These are phyloP conservation scores for Drosophila nigritarsus DNA, from an alignment of 2,888 invertebrate species.

Conservation along the genomic window DNA sequence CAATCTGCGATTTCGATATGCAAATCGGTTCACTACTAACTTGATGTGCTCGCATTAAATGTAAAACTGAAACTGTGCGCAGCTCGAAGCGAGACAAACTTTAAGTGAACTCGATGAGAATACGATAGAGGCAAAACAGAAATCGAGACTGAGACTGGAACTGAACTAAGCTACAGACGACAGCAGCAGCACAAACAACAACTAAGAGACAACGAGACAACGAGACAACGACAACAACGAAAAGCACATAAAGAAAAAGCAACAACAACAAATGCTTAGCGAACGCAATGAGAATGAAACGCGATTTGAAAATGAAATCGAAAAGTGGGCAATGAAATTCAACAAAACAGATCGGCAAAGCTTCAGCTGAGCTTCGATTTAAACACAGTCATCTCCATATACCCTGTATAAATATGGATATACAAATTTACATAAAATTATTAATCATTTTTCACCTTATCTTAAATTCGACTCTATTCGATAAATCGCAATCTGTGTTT, in stretches of 20 bases:
- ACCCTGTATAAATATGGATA: conserved; percentile 8
- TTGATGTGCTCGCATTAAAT: conserved; percentile 69
- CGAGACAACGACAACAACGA: conserved; percentile 9
- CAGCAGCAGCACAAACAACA: neutral
- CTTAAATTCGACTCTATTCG: neutral
- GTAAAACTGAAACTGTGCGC: conserved; percentile 71
- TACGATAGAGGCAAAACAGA: conserved; percentile 27
- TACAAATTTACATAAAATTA: neutral
- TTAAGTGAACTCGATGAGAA: conserved; percentile 73
- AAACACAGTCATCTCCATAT: neutral
- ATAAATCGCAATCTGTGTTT: no score
- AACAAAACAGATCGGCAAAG: conserved; percentile 22
- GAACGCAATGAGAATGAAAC: conserved; percentile 58
- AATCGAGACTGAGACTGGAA: conserved; percentile 21
- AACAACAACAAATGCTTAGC: conserved; percentile 19
- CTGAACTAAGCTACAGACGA: conserved; percentile 32
- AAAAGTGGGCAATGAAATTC: conserved; percentile 32
- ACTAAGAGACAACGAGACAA: conserved; percentile 3
- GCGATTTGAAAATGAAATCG: conserved; percentile 53
- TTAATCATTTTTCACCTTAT: neutral
- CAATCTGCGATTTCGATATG: conserved; percentile 7
- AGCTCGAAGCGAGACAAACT: conserved; percentile 57
- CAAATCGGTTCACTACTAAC: conserved; percentile 51
- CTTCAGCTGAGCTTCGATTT: conserved; percentile 14
- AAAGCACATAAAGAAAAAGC: conserved; percentile 3